These are phyloP conservation scores for Cyclina sinensis DNA, from an alignment of 1,140 invertebrate species.

Conservation along the genomic window DNA sequence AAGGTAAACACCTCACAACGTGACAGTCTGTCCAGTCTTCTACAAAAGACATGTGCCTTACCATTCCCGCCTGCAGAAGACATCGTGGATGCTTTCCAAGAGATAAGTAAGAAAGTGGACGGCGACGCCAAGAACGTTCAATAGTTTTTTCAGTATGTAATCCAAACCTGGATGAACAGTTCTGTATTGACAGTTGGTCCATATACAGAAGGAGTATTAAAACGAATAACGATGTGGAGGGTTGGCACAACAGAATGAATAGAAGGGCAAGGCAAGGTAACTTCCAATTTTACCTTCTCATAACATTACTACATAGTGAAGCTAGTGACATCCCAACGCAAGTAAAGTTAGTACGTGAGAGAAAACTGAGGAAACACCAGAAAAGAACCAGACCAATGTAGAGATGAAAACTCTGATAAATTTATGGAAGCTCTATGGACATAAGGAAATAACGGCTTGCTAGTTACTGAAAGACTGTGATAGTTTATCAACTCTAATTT, in stretches of 20 bases:
- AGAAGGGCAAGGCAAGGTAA: not conserved
- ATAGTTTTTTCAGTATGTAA: not conserved
- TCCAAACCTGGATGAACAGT: not conserved
- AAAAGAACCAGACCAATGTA: not conserved
- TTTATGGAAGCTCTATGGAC: no score
- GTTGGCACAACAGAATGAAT: constrained; percentile 26
- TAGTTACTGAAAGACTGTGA: no score
- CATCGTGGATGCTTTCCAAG: no score
- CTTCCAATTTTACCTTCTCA: not conserved
- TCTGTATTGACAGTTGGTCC: not conserved
- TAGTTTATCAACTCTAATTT: no score
- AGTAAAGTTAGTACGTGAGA: not conserved
- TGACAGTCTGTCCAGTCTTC: no score
- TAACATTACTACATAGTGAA: not conserved
- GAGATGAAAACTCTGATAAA: no score
- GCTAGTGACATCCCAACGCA: not conserved
- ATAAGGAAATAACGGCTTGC: no score
- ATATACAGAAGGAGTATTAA: not conserved
- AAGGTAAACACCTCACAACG: no score
- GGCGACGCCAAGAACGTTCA: not conserved
- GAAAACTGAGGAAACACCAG: not conserved
- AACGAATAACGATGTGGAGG: constrained; percentile 31
- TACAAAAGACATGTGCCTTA: no score
- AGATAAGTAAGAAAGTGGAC: not conserved
- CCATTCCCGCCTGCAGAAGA: no score